These are phyloP conservation scores for Chironex yamaguchii DNA, from an alignment of 30 jellyfish, hydroid and myxozoan genomes.

Conservation along the genomic window DNA sequence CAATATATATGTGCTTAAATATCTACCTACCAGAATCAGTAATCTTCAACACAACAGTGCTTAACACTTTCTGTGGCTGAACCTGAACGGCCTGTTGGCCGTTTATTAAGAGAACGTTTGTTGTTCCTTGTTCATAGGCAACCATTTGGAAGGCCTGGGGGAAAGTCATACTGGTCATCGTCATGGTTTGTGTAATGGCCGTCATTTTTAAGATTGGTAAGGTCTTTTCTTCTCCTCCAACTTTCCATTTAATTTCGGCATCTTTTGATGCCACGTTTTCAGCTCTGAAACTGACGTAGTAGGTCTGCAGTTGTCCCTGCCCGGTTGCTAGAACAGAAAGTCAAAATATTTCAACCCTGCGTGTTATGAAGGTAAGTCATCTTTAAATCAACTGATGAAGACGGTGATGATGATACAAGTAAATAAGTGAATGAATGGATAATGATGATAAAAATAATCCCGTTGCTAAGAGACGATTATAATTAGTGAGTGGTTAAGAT, in stretches of 20 bases:
- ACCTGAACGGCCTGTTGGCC: constrained; percentile 26
- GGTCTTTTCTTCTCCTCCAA: constrained; percentile 22
- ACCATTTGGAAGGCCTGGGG: constrained; percentile 40
- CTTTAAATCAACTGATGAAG: no score
- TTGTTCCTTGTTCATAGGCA: constrained; percentile 73
- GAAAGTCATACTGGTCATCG: constrained; percentile 9
- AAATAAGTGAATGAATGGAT: no score
- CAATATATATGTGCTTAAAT: background rate
- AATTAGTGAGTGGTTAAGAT: no score
- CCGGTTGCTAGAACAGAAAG: no score
- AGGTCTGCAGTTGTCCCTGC: background rate
- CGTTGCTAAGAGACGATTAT: no score
- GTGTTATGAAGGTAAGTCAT: no score
- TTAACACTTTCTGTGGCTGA: constrained; percentile 1
- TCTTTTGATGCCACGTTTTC: constrained; percentile 45
- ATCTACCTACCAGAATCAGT: constrained; percentile 10
- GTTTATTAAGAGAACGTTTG: constrained; percentile 34
- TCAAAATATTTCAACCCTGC: no score
- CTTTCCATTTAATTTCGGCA: constrained; percentile 32
- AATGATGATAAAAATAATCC: no score
- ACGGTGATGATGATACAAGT: no score
- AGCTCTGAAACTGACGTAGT: constrained; percentile 36
- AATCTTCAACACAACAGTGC: constrained; percentile 10
- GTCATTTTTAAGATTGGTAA: constrained; percentile 15
- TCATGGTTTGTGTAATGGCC: background rate